Base-by-base conservation (phyloP, 2,113 vertebrate species). In the Gallinago media region DNA sequence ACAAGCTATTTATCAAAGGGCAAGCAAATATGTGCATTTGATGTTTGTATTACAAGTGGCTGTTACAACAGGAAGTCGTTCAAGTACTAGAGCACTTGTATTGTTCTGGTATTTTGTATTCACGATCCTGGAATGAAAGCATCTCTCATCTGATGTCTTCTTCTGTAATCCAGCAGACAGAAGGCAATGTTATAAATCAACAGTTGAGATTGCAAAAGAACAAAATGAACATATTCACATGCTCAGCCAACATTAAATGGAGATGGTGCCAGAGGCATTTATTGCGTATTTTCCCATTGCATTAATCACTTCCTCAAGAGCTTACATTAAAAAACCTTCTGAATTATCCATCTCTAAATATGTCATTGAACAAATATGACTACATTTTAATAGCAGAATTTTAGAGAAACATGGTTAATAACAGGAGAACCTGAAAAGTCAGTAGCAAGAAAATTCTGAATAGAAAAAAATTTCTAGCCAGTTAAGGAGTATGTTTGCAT, bases 291-390 rank as follows among this genome's bases (percentile, higher is more conserved):
- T 93, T 89, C 46, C 50, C 34, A 78, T 23, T 88, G 22, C 29
- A 31, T 91, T 91, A 95, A 91, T 89, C 73, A 84, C 62, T 93
- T 96, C 70, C 56, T 88, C 47, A 74, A 71, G 20, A 62, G 14
- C 47, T 92, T 71, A 50, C 38, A 32, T 78, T 54, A 40, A 36
- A 81, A 79, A 61, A 89, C 38, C 0, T 5, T 65, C 34, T 50
- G 46, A 87, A 63, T 89, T 70, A 55, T 55, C 80, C 19, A 47
- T 56, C 3, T 2, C 58, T 94, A 46, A 87, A 34, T 78, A 38
- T 67, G 44, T 63, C 63, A 63, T 42, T 59, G 40, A 67, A 67
- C 59, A 46, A 87, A 77, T 84, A 74, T 62, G 62, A 8, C 52
- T 85, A 22, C 17, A 49, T 72, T 85, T 71, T 82, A 65, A 56